Base-by-base conservation (phyloP, 2,113 vertebrate genomes). In the Dendropsophus ebraccatus region DNA sequence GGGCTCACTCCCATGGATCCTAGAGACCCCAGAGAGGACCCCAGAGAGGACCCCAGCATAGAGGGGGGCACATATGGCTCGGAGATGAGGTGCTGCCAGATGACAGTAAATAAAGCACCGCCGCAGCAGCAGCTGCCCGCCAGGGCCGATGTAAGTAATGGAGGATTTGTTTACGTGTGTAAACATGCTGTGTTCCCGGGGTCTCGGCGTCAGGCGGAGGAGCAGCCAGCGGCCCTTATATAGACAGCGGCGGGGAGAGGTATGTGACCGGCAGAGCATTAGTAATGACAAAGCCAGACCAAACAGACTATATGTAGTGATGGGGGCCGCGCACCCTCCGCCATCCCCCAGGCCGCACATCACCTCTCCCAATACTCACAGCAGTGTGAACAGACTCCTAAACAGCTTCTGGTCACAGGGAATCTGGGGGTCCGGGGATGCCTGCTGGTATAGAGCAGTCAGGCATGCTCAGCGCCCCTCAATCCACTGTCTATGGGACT, bases 191-290 rank as follows among this genome's bases (percentile, higher is more conserved):
- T 80, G 76, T 70, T 56, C 70, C 50, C 49, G 41, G 25, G 73
- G 74, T 54, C 60, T 70, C 60, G 0, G 23, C 62, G 49, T 58
- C 62, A 84, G 25, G 45, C 83, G 19, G 83, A 16, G 35, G 47
- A 49, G 45, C 35, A 85, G 60, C 30, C n/a, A 80, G 75, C 75
- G 32, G 65, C 75, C 84, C 83, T 80, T 86, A 86, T 86, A 86
- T 80, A 86, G 84, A 79, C 84, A 85, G 84, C 41, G 74, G 21
- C 30, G 19, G 28, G 75, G 84, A 60, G 54, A 80, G 65, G 84
- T 86, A 86, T 86, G 84, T 58, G 84, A 32, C 13, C 25, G 32
- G 62, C 49, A 70, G 49, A 65, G n/a, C 60, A 79, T 85, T 79
- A 85, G 78, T 85, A 85, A 85, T 85, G 69, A 79, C 74, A 54